Evolutionary conservation across 2,888 invertebrate genomes (phyloP).

Genomic region (Drosophila demipolita): DNA sequence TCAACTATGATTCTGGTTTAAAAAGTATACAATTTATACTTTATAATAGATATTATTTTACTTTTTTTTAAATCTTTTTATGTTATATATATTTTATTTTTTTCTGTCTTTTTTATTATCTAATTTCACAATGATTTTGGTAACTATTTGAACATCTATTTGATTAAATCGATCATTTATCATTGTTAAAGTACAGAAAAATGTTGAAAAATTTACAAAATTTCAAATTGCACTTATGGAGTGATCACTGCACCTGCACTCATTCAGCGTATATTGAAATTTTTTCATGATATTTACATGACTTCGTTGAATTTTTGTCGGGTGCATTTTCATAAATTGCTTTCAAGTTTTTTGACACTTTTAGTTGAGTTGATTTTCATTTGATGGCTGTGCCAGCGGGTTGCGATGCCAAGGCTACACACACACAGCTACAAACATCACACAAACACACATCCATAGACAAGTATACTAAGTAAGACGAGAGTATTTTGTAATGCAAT

Average conservation of each 20-base stretch:
- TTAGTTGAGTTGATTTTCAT: constrained; percentile 60
- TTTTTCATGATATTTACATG: constrained; percentile 4
- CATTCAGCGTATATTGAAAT: background rate
- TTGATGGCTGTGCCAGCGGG: constrained; percentile 40
- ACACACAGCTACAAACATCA: background rate
- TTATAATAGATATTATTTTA: too few species aligned
- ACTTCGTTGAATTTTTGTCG: constrained; percentile 33
- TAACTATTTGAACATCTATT: background rate
- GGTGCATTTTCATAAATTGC: constrained; percentile 71
- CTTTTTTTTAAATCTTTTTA: background rate
- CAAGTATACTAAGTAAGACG: background rate
- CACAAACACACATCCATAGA: background rate
- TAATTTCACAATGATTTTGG: too few species aligned
- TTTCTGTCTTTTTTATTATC: too few species aligned
- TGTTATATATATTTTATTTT: too few species aligned
- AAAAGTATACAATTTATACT: background rate
- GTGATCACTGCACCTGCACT: background rate
- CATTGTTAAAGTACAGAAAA: background rate
- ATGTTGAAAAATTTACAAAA: background rate
- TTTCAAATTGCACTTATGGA: background rate
- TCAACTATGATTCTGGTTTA: background rate
- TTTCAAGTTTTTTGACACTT: constrained; percentile 69
- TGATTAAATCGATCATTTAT: background rate
- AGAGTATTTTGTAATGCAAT: constrained; percentile 18
- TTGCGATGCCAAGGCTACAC: constrained; percentile 31